Evolutionary conservation across 2,113 vertebrate species (phyloP), one percentile per base, ranked within the genome.

Genomic region (Hucho hucho): DNA sequence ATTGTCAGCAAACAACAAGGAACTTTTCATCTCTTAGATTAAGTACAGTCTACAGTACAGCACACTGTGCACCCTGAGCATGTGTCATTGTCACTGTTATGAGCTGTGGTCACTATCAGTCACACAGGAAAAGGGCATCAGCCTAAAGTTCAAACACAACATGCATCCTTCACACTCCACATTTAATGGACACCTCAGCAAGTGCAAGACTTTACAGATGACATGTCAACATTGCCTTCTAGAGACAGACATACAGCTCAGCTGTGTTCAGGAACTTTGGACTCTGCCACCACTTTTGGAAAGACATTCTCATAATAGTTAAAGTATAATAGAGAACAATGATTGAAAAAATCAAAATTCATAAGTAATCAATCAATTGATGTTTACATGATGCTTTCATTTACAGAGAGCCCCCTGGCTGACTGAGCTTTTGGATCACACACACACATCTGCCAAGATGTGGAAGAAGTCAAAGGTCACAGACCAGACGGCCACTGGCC

Each of bases 391-490:
- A 1, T 9, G n/a, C 29, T 78, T 25, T 32, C 75, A 1, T 77
- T 80, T 78, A 18, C 75, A 90, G 87, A 72, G 83, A 22, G 12
- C 11, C 9, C 22, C 22, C 47, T 29, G 29, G 6, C 11, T 43
- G 37, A 43, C 37, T 43, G 37, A 43, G 5, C 32, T 29, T 47
- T 47, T 28, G 11, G 70, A 63, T 68, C 37, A 43, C 37, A 43
- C 16, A 4, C 25, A 26, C 49, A 75, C 7, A 28, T 11, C n/a
- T 6, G 25, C 18, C 75, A 89, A 83, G 79, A 91, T 92, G 90
- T 88, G 81, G 84, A 90, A 90, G 77, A 84, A 81, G 37, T 18
- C 59, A 5, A 90, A 85, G 69, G 82, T 58, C 65, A 13, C 71
- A 0, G 83, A 83, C 5, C 20, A 74, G 20, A n/a, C 58, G 0